A percentile compares a stretch with the other conserved stretches of the same genome.
Evolutionary conservation across 2,888 invertebrate species (phyloP).

Genomic region (Platycheirus albimanus): DNA sequence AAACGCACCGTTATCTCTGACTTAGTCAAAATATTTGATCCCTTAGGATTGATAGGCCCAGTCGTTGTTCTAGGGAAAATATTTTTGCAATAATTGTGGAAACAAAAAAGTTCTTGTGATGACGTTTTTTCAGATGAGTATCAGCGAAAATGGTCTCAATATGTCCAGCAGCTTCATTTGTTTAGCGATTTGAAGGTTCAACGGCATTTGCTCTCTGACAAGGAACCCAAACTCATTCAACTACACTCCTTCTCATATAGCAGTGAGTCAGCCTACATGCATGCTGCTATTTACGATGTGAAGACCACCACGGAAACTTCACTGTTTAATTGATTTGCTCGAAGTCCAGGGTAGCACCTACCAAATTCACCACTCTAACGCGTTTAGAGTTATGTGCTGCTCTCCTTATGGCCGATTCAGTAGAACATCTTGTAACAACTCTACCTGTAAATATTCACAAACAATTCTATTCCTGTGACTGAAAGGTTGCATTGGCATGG

Average conservation of each 20-base stretch:
- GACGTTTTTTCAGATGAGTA: neutral
- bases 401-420: neutral
- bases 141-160: too few species aligned
- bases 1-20: slow-evolving; percentile 31
- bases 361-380: neutral
- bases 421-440: neutral
- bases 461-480: neutral
- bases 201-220: slow-evolving; percentile 5
- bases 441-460: neutral
- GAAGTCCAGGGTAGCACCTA: neutral
- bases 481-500: neutral
- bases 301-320: slow-evolving; percentile 1
- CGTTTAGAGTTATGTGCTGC: too few species aligned
- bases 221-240: neutral
- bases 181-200: neutral
- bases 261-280: slow-evolving; percentile 30
- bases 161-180: too few species aligned
- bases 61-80: too few species aligned
- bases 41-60: slow-evolving; percentile 31
- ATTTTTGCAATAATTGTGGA: too few species aligned
- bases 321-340: slow-evolving; percentile 2
- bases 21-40: slow-evolving; percentile 33
- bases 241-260: slow-evolving; percentile 29
- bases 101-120: slow-evolving; percentile 1
- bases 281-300: slow-evolving; percentile 21